These are phyloP conservation scores for Steromphala cineraria DNA, from an alignment of 2,888 invertebrate genomes.

Conservation along the genomic window DNA sequence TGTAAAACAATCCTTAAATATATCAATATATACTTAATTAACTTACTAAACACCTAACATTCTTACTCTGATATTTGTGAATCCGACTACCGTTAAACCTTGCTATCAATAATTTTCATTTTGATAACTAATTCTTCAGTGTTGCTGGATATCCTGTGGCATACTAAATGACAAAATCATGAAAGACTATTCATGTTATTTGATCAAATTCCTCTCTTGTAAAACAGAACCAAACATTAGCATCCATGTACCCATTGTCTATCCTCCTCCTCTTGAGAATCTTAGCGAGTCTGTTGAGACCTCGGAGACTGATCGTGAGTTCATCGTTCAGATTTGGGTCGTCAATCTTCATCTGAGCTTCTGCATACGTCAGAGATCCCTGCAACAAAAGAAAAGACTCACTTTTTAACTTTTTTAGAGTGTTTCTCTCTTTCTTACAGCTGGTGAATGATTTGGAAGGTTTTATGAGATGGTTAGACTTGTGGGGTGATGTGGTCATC, in stretches of 20 bases:
- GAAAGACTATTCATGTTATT: neutral
- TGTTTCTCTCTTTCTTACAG: neutral
- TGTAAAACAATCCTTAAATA: too few relatives aligned
- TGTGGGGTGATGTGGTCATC: too few relatives aligned
- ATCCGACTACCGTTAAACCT: too few relatives aligned
- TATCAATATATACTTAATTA: too few relatives aligned
- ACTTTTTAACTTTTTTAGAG: neutral
- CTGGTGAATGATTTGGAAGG: too few relatives aligned
- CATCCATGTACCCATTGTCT: conserved; percentile 83
- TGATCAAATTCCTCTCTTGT: neutral
- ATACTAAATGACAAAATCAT: too few relatives aligned
- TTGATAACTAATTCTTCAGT: too few relatives aligned
- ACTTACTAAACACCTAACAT: too few relatives aligned
- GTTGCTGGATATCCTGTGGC: too few relatives aligned
- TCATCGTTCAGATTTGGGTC: conserved; percentile 84
- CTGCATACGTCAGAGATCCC: conserved; percentile 96
- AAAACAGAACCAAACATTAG: neutral
- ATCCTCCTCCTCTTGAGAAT: conserved; percentile 89
- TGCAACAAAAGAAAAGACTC: conserved; percentile 35
- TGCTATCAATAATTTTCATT: too few relatives aligned
- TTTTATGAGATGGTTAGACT: too few relatives aligned
- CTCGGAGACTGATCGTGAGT: conserved; percentile 85
- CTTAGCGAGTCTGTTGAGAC: conserved; percentile 91
- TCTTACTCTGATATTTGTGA: too few relatives aligned
- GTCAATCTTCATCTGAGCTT: conserved; percentile 96